Base-by-base conservation (phyloP, 37 sponge, comb jelly and placozoan genomes). In the Spongilla lacustris region DNA sequence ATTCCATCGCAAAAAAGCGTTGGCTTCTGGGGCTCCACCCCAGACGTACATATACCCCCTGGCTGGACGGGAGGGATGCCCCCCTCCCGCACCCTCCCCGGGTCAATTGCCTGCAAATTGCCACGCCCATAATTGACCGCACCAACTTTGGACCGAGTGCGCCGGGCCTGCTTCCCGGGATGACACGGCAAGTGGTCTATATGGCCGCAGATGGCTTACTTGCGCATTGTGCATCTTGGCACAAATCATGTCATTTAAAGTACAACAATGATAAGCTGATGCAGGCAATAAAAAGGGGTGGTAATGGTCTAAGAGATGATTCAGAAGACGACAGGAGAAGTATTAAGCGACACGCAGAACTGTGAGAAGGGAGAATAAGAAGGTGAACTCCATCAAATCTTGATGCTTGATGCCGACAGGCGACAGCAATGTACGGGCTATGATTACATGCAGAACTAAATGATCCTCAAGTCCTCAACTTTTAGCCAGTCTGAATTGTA, bases 231-330 rank as follows among this genome's bases (percentile, higher is more conserved):
- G 82, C 82, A 38, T 69, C 82, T 66, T 81, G 82, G 82, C 71
- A 81, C 72, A 81, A 81, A 81, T 81, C 82, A 36, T 68, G 82
- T 81, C 82, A 81, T 69, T 81, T 81, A 35, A 69, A 81, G 68
- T 81, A 33, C 41, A 81, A 48, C 48, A 70, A 41, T 72, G 70
- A 35, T 83, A 83, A 83, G 83, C 69, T 72, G 28, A 36, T 73
- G 71, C 5, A 48, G 46, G 83, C 83, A 83, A 83, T 41, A 36
- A 81, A 81, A 49, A 68, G 66, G 36, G 58, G 11, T 58, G 58
- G 58, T 58, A 58, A 8, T 58, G 58, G 14, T 58, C 58, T 58
- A 58, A 58, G 58, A 58, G 58, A 58, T 58, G 58, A 17, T 17
- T 58, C 11, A 58, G 58, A 58, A 58, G 58, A 58, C 1, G 58